phyloP scores from a whole-genome alignment of 2,113 vertebrate genomes.

The Saccopteryx bilineata region DNA sequence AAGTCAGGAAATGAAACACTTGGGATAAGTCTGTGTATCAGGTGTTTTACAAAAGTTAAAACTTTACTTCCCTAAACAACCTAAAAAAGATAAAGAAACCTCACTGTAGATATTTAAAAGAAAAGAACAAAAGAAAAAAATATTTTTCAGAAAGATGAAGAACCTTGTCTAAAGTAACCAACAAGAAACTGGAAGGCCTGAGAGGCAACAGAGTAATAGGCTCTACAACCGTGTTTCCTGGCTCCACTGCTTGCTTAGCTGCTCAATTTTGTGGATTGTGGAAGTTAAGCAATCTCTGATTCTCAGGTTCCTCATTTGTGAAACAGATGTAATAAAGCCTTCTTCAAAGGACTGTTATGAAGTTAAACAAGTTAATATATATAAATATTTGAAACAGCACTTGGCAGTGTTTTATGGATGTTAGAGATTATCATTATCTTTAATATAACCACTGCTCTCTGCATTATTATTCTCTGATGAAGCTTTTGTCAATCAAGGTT shows the following conservation, averaged over 20 bases:
- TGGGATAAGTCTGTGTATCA: background rate
- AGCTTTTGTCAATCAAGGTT: background rate
- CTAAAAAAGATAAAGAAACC: background rate
- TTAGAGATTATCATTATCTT: background rate
- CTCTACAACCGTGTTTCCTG: background rate
- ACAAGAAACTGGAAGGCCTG: background rate
- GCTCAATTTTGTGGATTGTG: background rate
- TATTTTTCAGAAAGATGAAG: conserved; percentile 34
- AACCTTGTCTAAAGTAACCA: conserved; percentile 8
- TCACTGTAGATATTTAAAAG: background rate
- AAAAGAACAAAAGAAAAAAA: background rate
- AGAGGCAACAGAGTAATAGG: background rate
- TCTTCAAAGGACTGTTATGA: background rate
- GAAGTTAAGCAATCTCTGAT: conserved; percentile 18
- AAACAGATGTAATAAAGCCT: background rate
- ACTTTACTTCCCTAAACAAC: background rate
- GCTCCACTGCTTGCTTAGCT: conserved; percentile 2
- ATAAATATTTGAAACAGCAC: conserved; percentile 17
- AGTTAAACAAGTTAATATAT: conserved; percentile 31
- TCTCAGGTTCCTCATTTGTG: conserved; percentile 36
- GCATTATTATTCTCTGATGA: background rate
- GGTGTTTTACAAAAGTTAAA: background rate
- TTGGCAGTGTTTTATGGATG: background rate
- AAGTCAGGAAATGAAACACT: conserved; percentile 18
- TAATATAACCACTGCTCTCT: background rate